Evolutionary conservation across 2,797 vertebrate genomes (phyloP), one percentile per base, ranked within the genome.

Genomic region (Sebastes vulpes): DNA sequence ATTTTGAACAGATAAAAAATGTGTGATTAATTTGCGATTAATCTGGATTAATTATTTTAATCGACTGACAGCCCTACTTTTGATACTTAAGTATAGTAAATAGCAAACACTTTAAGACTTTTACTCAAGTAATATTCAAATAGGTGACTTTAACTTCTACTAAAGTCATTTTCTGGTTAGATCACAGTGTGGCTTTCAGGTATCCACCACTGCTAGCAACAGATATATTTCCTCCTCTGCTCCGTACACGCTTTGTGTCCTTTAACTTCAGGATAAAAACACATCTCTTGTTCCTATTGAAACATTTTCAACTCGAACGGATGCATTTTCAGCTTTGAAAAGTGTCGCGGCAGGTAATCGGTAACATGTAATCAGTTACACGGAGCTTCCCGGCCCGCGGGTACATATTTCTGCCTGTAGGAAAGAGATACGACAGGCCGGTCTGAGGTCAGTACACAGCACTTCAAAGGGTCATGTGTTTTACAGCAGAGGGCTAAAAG

Each of bases 381-480:
- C 2, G n/a, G 56, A 53, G 42, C 25, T 7, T 26, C 67, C 10
- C 9, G 3, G 67, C 10, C 11, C 1, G 52, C 48, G 61, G 65
- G 25, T 58, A 5, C 16, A 3, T 68, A 68, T 54, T 53, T 46
- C 46, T 59, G 65, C 48, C 29, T 57, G 14, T 23, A 16, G 9
- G 42, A 50, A 9, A 58, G 85, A 80, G 52, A 65, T 59, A 81
- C 4, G 65, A 23, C 25, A 1, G 25, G 70, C 72, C 42, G 69
- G 23, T 75, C 66, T 71, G 29, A 87, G 82, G 85, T 89, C 89
- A 87, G 79, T 61, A n/a, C 82, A 42, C 82, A 57, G 25, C 66
- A 1, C 64, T 81, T 81, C 68, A 76, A 63, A 79, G 48, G 84
- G 75, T 87, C 52, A 1, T 70, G 68, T 61, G 81, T 82, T 91